Conservation (phyloP, 2,888 invertebrate genomes). For the Anticlea derivata region DNA sequence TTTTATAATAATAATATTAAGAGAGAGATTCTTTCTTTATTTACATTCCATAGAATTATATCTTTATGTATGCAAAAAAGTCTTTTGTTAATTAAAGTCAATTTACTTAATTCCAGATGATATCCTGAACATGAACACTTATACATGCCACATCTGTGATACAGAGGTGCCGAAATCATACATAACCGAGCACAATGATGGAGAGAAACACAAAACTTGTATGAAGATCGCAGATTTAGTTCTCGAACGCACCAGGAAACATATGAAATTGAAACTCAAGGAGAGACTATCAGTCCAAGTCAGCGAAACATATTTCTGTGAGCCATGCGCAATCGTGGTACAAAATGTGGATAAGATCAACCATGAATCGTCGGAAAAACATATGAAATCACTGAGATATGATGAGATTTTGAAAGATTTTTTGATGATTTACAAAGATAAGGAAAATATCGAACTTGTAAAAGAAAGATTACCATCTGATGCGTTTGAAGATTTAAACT, state of each 20-base stretch:
- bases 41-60: no score
- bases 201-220: slow-evolving; percentile 42
- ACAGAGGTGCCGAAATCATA: slow-evolving; percentile 43
- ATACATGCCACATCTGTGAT: slow-evolving; percentile 48
- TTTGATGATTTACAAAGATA: slow-evolving; percentile 26
- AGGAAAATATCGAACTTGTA: slow-evolving; percentile 11
- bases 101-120: slow-evolving; percentile 21
- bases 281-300: slow-evolving; percentile 6
- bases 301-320: slow-evolving; percentile 41
- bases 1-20: no score
- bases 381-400: slow-evolving; percentile 36
- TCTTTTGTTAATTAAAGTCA: no score
- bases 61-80: no score
- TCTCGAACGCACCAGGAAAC: slow-evolving; percentile 38
- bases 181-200: slow-evolving; percentile 40
- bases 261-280: slow-evolving; percentile 25
- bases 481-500: background rate
- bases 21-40: no score
- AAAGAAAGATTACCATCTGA: background rate
- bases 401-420: slow-evolving; percentile 39
- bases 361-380: slow-evolving; percentile 38
- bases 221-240: slow-evolving; percentile 41
- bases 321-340: slow-evolving; percentile 36
- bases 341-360: slow-evolving; percentile 25
- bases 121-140: slow-evolving; percentile 25